These are phyloP conservation scores for Trichonephila clavata DNA, from an alignment of 1,140 invertebrate species.

Conservation along the genomic window DNA sequence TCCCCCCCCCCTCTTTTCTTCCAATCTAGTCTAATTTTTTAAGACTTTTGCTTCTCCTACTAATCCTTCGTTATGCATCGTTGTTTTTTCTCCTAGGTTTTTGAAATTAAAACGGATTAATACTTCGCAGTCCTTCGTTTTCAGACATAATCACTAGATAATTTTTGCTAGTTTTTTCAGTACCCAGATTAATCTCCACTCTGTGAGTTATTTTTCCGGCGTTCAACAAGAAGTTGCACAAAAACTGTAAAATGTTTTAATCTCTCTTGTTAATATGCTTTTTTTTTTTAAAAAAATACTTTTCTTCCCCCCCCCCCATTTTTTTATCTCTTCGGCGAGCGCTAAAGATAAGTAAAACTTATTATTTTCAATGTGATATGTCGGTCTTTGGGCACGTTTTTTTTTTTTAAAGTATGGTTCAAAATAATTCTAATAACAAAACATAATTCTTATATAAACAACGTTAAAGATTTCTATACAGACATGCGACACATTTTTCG, in stretches of 20 bases:
- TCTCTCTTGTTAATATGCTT: constrained; percentile 74
- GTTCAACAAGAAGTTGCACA: constrained; percentile 68
- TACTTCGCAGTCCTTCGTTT: constrained; percentile 68
- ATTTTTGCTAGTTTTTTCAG: constrained; percentile 74
- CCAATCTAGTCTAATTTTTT: constrained; percentile 71
- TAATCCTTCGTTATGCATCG: constrained; percentile 74
- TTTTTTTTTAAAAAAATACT: constrained; percentile 10
- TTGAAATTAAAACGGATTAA: constrained; percentile 77
- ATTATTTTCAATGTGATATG: constrained; percentile 65
- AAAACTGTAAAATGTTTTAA: constrained; percentile 74
- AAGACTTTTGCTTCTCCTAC: constrained; percentile 64
- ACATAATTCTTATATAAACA: constrained; percentile 69
- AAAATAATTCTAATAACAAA: constrained; percentile 53
- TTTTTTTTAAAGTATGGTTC: constrained; percentile 34
- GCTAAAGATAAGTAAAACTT: constrained; percentile 59
- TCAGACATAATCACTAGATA: constrained; percentile 76
- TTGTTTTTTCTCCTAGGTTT: constrained; percentile 69
- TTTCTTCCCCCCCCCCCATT: background rate
- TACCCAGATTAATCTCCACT: constrained; percentile 54
- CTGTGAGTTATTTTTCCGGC: constrained; percentile 71
- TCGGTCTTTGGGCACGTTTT: constrained; percentile 22
- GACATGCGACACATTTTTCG: background rate
- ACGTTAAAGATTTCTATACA: constrained; percentile 2
- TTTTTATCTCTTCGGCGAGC: background rate
- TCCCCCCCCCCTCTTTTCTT: background rate